Evolutionary conservation across 2,797 vertebrate species (phyloP), one percentile per base, ranked within the genome.

Genomic region (Gastrophryne carolinensis): DNA sequence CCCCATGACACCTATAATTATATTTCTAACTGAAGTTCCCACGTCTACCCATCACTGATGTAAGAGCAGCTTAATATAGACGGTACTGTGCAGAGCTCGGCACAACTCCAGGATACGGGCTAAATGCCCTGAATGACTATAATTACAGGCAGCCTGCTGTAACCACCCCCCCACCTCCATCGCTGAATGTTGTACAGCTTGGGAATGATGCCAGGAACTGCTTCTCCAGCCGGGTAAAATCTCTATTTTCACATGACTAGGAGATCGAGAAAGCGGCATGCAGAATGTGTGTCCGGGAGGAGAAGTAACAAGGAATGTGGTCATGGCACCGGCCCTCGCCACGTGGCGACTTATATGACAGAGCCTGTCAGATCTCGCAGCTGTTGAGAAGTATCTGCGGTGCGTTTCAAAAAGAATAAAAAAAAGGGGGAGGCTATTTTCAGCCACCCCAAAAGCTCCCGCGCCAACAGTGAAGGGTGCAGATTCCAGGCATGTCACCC

Each of bases 371-470:
- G 50, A 57, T 49, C 50, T 57, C 24, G 39, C 75, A 78, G 61
- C 75, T 78, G 75, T 50, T 65, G 29, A 64, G 35, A 78, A 71
- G 19, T 60, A 34, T 57, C 66, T 61, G 21, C 24, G 52, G 57
- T 41, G 32, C 23, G 66, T 64, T 76, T 56, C 57, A 61, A 61
- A 58, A 61, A 41, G 29, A 34, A 10, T 23, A 52, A 50, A n/a
- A 35, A 39, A 39, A 50, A 34, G 50, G 58, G 39, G 27, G 49
- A 54, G 41, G 17, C 75, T 78, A 78, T 78, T 72, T 77, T 52
- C 39, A 12, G 44, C 67, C 21, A 29, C 7, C 66, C 56, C 35
- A 26, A 35, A 24, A 41, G 65, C 60, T 70, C 61, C 50, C 13
- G 64, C 15, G 50, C 49, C 34, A 61, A 56, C 13, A 23, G 13